A percentile compares a stretch with the other conserved stretches of the same genome.
Conservation (phyloP, 2,888 invertebrate genomes). For the Arctia plantaginis region DNA sequence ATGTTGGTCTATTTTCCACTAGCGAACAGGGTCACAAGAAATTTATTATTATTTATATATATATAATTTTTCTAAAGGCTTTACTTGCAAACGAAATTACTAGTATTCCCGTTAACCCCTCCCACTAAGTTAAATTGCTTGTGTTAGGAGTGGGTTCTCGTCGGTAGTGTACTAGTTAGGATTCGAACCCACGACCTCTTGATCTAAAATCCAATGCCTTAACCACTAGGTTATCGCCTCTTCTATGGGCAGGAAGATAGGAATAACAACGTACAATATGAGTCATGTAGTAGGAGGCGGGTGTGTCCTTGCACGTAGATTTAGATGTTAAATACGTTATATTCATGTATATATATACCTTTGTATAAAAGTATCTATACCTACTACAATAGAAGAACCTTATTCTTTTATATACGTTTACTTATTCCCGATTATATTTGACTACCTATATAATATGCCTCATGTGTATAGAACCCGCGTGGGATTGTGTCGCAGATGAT, state of each 20-base stretch:
- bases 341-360: background rate
- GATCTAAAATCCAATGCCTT: too few relatives aligned
- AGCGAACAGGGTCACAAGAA: too few relatives aligned
- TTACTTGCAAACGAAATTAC: too few relatives aligned
- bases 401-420: background rate
- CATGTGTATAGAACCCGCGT: background rate
- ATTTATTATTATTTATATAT: too few relatives aligned
- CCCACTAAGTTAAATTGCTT: too few relatives aligned
- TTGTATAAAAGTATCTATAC: background rate
- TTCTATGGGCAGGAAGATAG: background rate
- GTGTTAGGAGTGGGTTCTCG: too few relatives aligned
- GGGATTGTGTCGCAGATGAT: constrained; percentile 3
- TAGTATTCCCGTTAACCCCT: too few relatives aligned
- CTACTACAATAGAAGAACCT: background rate
- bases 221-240: too few relatives aligned
- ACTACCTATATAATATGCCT: background rate
- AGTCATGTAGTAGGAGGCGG: background rate
- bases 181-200: too few relatives aligned
- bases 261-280: background rate
- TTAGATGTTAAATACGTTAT: background rate
- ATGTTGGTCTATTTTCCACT: too few relatives aligned
- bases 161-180: too few relatives aligned
- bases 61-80: too few relatives aligned
- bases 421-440: background rate
- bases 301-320: background rate